A percentile compares a stretch with the other conserved stretches of the same genome.
Conservation (phyloP, 2,888 invertebrate genomes). For the Caenorhabditis doughertyi region DNA sequence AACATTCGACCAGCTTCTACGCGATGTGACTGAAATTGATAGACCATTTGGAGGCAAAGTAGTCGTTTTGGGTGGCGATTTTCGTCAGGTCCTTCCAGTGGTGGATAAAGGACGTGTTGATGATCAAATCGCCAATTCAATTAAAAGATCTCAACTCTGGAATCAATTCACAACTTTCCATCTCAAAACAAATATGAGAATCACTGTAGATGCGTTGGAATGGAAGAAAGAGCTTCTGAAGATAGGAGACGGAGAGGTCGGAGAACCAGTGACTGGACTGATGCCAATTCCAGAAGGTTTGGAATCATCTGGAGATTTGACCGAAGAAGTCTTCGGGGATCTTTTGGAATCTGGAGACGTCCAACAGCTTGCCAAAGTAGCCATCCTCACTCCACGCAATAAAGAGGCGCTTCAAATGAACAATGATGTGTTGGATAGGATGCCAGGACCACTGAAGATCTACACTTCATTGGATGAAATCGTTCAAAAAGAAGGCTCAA, state of each 20-base stretch:
- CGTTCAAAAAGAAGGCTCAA: no score
- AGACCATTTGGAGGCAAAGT: conserved; percentile 58
- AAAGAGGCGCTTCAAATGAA: neutral
- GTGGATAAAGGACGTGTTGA: conserved; percentile 26
- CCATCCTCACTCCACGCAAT: no score
- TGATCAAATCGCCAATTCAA: conserved; percentile 1
- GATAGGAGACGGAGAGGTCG: conserved; percentile 26
- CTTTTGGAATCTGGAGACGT: no score
- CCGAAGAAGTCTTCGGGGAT: neutral
- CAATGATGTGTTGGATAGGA: neutral
- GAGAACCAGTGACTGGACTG: neutral
- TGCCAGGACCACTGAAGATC: neutral
- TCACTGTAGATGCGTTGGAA: no score
- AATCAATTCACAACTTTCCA: neutral
- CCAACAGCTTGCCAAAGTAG: no score
- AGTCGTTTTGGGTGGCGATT: conserved; percentile 59
- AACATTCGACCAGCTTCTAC: conserved; percentile 25
- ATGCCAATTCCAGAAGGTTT: neutral
- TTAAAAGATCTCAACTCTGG: conserved; percentile 40
- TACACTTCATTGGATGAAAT: neutral
- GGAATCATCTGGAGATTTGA: neutral
- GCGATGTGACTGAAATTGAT: conserved; percentile 34
- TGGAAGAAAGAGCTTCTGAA: conserved; percentile 27
- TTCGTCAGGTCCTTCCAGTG: conserved; percentile 54
- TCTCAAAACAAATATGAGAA: conserved; percentile 39